A percentile compares a stretch with the other conserved stretches of the same genome.
Evolutionary conservation across 2,888 invertebrate genomes (phyloP).

Genomic region (Bembecia ichneumoniformis): DNA sequence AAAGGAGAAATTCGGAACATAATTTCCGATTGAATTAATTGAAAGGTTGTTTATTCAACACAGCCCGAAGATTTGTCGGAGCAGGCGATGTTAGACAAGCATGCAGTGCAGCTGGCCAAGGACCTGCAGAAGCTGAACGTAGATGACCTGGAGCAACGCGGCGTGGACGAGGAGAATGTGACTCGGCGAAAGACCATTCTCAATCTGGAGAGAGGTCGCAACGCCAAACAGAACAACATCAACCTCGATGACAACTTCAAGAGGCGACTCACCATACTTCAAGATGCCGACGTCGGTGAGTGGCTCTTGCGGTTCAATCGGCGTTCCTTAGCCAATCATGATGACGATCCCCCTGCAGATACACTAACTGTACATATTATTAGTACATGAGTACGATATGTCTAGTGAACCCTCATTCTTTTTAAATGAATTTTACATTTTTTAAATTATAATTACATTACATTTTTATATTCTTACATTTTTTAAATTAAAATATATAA

Average conservation of each 20-base stretch:
- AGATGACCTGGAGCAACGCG: constrained; percentile 83
- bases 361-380: too few species aligned
- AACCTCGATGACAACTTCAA: constrained; percentile 96
- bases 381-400: too few species aligned
- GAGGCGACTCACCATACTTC: constrained; percentile 86
- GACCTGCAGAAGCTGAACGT: constrained; percentile 88
- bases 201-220: constrained; percentile 87
- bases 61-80: constrained; percentile 87
- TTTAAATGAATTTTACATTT: too few species aligned
- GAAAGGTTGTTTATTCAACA: constrained; percentile 1
- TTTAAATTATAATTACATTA: too few species aligned
- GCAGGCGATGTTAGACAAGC: constrained; percentile 86
- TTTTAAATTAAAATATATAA: too few species aligned
- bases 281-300: constrained; percentile 75
- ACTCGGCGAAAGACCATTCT: constrained; percentile 88
- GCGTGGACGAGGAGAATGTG: constrained; percentile 79
- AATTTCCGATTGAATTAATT: too few species aligned
- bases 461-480: too few species aligned
- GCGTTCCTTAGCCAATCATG: too few species aligned
- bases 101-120: constrained; percentile 91
- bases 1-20: too few species aligned
- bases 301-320: background rate
- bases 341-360: too few species aligned
- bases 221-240: constrained; percentile 85
- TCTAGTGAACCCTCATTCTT: too few species aligned